Percentiles rank a stretch among this genome's conserved stretches.
These are phyloP conservation scores for Polylopha cassiicola DNA, from an alignment of 2,888 invertebrate genomes.

Conservation along the genomic window DNA sequence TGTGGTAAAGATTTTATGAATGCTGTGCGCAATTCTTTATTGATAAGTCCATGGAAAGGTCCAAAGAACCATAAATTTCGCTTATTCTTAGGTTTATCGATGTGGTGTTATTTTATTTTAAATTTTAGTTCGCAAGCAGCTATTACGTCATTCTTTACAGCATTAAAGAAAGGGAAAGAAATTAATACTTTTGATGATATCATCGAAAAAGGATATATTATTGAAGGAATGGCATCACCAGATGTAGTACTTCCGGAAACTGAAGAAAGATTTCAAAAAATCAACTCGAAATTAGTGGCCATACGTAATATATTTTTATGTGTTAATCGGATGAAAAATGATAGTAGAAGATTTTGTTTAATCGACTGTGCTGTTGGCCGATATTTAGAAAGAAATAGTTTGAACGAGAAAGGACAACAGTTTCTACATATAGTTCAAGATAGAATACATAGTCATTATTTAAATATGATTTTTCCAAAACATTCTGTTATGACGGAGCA, in stretches of 20 bases:
- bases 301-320: constrained; percentile 48
- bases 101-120: constrained; percentile 64
- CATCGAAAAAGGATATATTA: constrained; percentile 52
- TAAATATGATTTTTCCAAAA: constrained; percentile 50
- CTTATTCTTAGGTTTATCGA: constrained; percentile 48
- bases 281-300: constrained; percentile 52
- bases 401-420: constrained; percentile 59
- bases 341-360: constrained; percentile 56
- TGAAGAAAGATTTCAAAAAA: constrained; percentile 47
- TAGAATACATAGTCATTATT: constrained; percentile 60
- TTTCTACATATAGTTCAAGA: constrained; percentile 62
- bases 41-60: constrained; percentile 47
- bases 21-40: constrained; percentile 48
- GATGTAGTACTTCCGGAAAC: constrained; percentile 59
- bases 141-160: constrained; percentile 63
- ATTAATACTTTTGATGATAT: constrained; percentile 65
- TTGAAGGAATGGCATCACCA: constrained; percentile 65
- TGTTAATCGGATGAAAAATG: constrained; percentile 43
- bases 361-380: constrained; percentile 61
- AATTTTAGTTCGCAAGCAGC: constrained; percentile 64
- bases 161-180: constrained; percentile 58
- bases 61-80: constrained; percentile 50
- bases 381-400: constrained; percentile 48
- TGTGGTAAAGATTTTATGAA: constrained; percentile 61
- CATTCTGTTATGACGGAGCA: constrained; percentile 51